These are phyloP conservation scores for Florisuga fusca DNA, from an alignment of 2,797 vertebrate genomes.

Conservation along the genomic window DNA sequence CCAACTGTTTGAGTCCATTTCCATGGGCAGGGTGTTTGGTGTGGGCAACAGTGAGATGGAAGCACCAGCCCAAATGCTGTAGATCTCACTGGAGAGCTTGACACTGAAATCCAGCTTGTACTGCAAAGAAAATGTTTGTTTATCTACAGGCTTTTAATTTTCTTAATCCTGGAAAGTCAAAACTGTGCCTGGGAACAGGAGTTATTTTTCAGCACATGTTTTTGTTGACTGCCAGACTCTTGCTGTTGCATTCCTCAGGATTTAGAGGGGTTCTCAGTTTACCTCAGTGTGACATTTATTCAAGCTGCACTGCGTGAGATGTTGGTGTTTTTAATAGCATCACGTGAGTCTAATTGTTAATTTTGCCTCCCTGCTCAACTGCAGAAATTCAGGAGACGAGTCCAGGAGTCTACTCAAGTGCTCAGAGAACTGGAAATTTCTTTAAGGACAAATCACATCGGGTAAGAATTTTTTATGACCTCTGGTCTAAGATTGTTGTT, in stretches of 20 bases:
- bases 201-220: not conserved
- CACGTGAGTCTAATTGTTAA: not conserved
- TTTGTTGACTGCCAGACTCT: not conserved
- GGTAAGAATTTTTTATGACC: constrained; percentile 82
- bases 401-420: constrained; percentile 96
- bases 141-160: not conserved
- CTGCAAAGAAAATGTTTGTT: not conserved
- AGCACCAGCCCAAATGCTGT: not conserved
- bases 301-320: not conserved
- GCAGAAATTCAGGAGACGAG: constrained; percentile 95
- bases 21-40: not conserved
- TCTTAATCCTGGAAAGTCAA: not conserved
- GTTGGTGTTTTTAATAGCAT: not conserved
- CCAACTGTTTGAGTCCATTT: accelerated
- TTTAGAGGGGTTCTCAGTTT: not conserved
- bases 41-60: not conserved
- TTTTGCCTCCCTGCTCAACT: constrained; percentile 59
- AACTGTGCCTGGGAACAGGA: not conserved
- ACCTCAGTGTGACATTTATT: not conserved
- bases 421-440: constrained; percentile 97
- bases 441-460: constrained; percentile 96
- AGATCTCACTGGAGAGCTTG: not conserved
- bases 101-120: not conserved
- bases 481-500: not conserved
- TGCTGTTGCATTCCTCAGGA: not conserved